Conservation (phyloP, 2,113 vertebrate species). For the Sarotherodon lohbergeri region DNA sequence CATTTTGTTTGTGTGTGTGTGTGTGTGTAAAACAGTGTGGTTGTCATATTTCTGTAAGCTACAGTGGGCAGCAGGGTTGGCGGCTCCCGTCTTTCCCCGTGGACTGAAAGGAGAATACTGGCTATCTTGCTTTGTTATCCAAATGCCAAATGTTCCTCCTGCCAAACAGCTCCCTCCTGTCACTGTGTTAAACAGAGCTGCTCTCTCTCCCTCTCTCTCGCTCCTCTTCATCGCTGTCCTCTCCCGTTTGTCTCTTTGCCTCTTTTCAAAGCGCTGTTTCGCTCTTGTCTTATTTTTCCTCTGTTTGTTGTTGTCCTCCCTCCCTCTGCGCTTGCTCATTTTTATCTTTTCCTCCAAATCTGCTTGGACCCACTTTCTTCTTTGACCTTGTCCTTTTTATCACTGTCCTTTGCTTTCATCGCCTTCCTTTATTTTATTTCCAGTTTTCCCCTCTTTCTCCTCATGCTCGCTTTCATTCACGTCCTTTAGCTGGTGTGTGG, state of each 20-base stretch:
- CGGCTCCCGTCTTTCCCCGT: slow-evolving; percentile 38
- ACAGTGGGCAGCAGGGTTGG: slow-evolving; percentile 43
- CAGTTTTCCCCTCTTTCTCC: background rate
- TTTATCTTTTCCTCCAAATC: background rate
- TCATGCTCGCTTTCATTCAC: background rate
- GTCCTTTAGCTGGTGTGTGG: background rate
- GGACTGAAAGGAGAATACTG: slow-evolving; percentile 42
- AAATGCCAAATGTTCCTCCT: slow-evolving; percentile 49
- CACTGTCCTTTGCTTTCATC: background rate
- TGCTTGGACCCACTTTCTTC: background rate
- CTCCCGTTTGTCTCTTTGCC: background rate
- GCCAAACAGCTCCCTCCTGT: slow-evolving; percentile 49
- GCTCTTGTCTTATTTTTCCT: background rate
- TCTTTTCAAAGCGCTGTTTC: background rate
- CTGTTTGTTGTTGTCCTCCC: background rate
- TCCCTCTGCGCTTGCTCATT: background rate
- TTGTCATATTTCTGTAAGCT: slow-evolving; percentile 36
- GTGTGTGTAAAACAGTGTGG: background rate
- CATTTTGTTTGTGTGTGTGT: accelerated
- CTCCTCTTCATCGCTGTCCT: slow-evolving; percentile 5
- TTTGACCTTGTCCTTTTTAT: background rate
- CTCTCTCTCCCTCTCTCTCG: background rate
- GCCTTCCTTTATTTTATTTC: background rate
- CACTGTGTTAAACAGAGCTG: slow-evolving; percentile 27
- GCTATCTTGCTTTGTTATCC: slow-evolving; percentile 55